Evolutionary conservation across 2,797 vertebrate genomes (phyloP).

Genomic region (Mormyrops attenuatus): DNA sequence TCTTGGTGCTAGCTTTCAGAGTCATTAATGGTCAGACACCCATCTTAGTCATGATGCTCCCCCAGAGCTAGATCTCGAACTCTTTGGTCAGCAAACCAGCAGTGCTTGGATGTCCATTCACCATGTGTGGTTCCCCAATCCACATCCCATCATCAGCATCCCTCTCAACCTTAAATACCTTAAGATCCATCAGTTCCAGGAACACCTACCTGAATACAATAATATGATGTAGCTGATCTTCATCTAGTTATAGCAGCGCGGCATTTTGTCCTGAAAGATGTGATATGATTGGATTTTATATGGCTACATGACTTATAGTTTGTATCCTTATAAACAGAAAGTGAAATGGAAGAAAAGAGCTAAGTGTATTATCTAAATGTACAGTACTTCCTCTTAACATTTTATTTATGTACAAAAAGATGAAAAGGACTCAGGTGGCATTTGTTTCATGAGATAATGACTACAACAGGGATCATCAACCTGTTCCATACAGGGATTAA

Average conservation of each 20-base stretch:
- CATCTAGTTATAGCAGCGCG: background rate
- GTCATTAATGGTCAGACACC: too few species aligned
- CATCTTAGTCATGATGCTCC: too few species aligned
- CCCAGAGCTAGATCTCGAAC: too few species aligned
- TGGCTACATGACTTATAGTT: background rate
- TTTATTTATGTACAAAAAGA: background rate
- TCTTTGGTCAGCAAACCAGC: too few species aligned
- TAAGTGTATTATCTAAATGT: background rate
- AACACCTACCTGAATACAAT: background rate
- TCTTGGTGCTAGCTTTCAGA: too few species aligned
- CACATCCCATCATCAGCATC: too few species aligned
- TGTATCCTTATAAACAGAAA: background rate
- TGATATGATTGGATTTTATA: background rate
- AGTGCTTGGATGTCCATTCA: too few species aligned
- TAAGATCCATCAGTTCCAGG: too few species aligned
- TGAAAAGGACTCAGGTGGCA: background rate
- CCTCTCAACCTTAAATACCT: too few species aligned
- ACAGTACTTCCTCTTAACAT: background rate
- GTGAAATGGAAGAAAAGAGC: background rate
- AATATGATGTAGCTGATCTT: background rate
- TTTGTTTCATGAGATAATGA: background rate
- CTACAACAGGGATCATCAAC: background rate
- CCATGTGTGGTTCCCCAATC: too few species aligned
- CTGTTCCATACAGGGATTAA: background rate
- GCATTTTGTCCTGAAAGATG: background rate